Base-by-base conservation (phyloP, 2,888 invertebrate species). In the Tiliacea aurago region DNA sequence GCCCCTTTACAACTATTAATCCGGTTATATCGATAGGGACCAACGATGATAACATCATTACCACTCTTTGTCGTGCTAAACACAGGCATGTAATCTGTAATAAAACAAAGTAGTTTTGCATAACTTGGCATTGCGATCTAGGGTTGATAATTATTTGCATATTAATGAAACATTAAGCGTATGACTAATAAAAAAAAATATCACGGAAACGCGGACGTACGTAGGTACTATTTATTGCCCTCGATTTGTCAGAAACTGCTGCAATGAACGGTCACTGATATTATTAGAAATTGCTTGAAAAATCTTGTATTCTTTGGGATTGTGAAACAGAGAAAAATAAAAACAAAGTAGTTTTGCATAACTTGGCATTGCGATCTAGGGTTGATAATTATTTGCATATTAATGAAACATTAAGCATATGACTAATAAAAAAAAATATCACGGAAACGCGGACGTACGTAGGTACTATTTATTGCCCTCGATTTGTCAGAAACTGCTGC, bases 1-100 rank as follows among this genome's bases (percentile, higher is more conserved):
- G 51, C 23, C 3, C 72, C 78, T 28, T 23, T 66, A 10, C 47
- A 65, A 7, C 11, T 11, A 18, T 43, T 56, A 6, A 61, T 13
- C 37, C 53, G 55, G 33, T 78, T 77, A n/a, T 78, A 78, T 7
- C 77, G 78, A 64, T 77, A 77, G 1, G 13, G 55, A 13, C 80
- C 80, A 10, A 72, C 0, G 6, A 33, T 13, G 20, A 80, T 69
- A 2, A 75, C 80, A 20, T 41, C 59, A 11, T 80, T 79, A 15
- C 80, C 80, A 10, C 43, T 37, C 4, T 7, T 77, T 20, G 78
- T 66, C 1, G 53, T 72, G 45, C 71, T 56, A 20, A 80, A 80
- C 23, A 75, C 49, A 18, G 75, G 59, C 18, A 58, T 20, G 6
- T 0, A 68, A 18, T 20, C 78, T 77, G 69, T 3, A 77, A 76